Conservation (phyloP, 2,113 vertebrate species). For the Psittacula cyanocephala region DNA sequence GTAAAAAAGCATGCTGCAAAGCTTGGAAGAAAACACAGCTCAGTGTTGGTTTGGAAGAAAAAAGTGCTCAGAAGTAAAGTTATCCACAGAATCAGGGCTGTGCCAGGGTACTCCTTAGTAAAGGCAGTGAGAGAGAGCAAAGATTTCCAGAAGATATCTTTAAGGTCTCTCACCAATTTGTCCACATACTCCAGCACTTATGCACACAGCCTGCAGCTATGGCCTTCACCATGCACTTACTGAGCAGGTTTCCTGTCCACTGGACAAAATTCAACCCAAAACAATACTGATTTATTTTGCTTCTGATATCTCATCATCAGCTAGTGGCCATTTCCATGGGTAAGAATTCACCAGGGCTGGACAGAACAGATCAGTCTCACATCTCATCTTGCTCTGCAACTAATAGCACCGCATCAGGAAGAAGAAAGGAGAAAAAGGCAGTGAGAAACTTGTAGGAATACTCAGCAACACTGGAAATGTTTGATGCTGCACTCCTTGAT, state of each 20-base stretch:
- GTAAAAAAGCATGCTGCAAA: background rate
- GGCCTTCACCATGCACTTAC: background rate
- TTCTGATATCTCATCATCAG: background rate
- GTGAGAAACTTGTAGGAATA: background rate
- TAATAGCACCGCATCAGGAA: background rate
- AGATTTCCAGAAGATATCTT: background rate
- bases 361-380: background rate
- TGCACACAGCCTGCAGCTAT: background rate
- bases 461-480: background rate
- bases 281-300: background rate
- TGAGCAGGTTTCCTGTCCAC: background rate
- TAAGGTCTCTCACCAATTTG: background rate
- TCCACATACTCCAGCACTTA: accelerated
- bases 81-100: background rate
- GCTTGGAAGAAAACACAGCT: background rate
- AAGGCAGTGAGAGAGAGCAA: background rate
- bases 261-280: background rate
- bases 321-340: background rate
- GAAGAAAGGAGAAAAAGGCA: background rate
- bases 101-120: background rate
- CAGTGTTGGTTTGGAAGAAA: background rate
- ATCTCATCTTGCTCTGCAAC: background rate
- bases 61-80: background rate
- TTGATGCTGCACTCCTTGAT: background rate
- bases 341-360: background rate